Conservation (phyloP, 2,888 invertebrate genomes). For the Epiblema foenella region DNA sequence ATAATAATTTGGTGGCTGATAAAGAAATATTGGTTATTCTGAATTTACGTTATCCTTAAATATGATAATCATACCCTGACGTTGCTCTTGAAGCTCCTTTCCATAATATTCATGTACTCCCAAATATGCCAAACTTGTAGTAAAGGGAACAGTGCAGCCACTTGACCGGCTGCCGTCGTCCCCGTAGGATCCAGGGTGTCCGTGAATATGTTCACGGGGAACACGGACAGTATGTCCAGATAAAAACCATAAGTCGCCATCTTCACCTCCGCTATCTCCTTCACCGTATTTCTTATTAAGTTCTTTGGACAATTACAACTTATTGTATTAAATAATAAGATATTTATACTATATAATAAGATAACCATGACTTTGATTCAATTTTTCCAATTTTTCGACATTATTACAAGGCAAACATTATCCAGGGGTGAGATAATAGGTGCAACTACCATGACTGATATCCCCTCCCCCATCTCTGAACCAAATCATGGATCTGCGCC, state of each 20-base stretch:
- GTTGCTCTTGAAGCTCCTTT: conserved; percentile 63
- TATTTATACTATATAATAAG: background rate
- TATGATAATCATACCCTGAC: conserved; percentile 59
- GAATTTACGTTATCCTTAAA: background rate
- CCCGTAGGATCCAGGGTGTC: conserved; percentile 68
- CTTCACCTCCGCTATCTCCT: conserved; percentile 75
- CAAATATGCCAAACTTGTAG: conserved; percentile 79
- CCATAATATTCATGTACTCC: conserved; percentile 71
- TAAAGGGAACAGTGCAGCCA: conserved; percentile 66
- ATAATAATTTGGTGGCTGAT: too few species aligned
- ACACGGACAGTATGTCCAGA: conserved; percentile 74
- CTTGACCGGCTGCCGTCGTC: conserved; percentile 62
- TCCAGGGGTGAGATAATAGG: too few species aligned
- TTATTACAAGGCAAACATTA: too few species aligned
- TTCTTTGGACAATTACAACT: conserved; percentile 55
- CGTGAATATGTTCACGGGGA: conserved; percentile 73
- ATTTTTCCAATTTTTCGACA: background rate
- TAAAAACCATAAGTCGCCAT: conserved; percentile 77
- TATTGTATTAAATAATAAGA: too few species aligned
- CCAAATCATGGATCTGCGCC: too few species aligned
- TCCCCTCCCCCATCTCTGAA: too few species aligned
- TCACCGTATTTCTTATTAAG: conserved; percentile 66
- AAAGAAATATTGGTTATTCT: too few species aligned
- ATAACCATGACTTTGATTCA: background rate
- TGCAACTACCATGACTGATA: too few species aligned